Evolutionary conservation across 2,797 vertebrate genomes (phyloP).

Genomic region (Anas bahamensis): DNA sequence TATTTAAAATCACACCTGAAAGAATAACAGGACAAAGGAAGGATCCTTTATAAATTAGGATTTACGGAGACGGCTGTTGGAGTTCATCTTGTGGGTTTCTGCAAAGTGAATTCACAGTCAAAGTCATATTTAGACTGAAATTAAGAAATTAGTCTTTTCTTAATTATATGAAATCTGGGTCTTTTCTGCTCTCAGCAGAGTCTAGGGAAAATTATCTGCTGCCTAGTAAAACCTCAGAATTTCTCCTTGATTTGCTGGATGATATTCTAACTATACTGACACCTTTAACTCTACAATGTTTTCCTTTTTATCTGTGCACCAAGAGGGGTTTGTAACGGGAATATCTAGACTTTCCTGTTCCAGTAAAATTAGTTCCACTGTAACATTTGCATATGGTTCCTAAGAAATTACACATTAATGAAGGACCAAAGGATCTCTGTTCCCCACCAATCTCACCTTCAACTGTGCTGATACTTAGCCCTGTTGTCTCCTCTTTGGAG

Average conservation of each 20-base stretch:
- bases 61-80: neutral
- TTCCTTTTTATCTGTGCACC: neutral
- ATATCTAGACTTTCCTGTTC: neutral
- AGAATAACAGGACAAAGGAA: neutral
- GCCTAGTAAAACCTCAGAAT: neutral
- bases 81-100: neutral
- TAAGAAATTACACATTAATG: neutral
- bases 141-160: neutral
- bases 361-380: neutral
- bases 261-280: neutral
- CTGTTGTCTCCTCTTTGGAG: neutral
- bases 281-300: neutral
- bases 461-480: fast-evolving
- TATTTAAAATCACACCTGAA: neutral
- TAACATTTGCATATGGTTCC: neutral
- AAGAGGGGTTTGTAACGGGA: neutral
- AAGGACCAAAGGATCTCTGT: neutral
- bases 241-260: neutral
- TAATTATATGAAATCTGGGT: neutral
- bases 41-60: neutral
- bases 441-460: neutral
- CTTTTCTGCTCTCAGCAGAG: neutral
- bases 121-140: neutral
- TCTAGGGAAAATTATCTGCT: neutral
- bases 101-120: neutral